These are phyloP conservation scores for Blennius ocellaris DNA, from an alignment of 2,113 vertebrate species.

Conservation along the genomic window DNA sequence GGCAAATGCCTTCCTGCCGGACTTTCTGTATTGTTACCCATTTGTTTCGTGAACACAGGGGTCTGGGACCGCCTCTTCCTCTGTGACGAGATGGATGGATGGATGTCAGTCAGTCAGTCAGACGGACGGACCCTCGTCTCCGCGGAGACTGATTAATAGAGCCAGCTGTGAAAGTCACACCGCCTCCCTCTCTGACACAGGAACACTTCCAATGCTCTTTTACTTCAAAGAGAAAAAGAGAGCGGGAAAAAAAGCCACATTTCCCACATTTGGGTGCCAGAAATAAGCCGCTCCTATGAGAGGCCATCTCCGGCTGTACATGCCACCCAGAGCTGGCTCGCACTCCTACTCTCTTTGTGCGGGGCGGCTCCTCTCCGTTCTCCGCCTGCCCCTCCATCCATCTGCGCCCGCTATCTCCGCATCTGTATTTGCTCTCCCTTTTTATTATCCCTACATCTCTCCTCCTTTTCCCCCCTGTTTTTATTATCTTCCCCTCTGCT, in stretches of 20 bases:
- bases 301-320: constrained; percentile 37
- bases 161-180: constrained; percentile 62
- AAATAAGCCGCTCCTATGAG: constrained; percentile 59
- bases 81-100: constrained; percentile 55
- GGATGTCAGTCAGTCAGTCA: constrained; percentile 66
- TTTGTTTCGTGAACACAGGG: constrained; percentile 53
- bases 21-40: constrained; percentile 57
- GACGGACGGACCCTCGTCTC: constrained; percentile 62
- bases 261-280: constrained; percentile 42
- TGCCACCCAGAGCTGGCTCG: constrained; percentile 26
- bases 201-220: constrained; percentile 41
- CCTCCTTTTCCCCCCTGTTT: constrained; percentile 38
- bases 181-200: constrained; percentile 35
- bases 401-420: constrained; percentile 51
- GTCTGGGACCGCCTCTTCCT: constrained; percentile 10
- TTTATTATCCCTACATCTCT: constrained; percentile 48
- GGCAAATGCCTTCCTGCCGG: constrained; percentile 24
- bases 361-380: constrained; percentile 31
- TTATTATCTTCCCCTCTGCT: constrained; percentile 53
- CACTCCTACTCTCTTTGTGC: constrained; percentile 21
- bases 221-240: constrained; percentile 18
- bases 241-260: too few relatives aligned
- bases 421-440: constrained; percentile 53
- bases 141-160: constrained; percentile 69
- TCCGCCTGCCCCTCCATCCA: too few relatives aligned